Evolutionary conservation across 2,888 invertebrate species (phyloP), one percentile per base, ranked within the genome.

Genomic region (Phoenoteleia sp.): DNA sequence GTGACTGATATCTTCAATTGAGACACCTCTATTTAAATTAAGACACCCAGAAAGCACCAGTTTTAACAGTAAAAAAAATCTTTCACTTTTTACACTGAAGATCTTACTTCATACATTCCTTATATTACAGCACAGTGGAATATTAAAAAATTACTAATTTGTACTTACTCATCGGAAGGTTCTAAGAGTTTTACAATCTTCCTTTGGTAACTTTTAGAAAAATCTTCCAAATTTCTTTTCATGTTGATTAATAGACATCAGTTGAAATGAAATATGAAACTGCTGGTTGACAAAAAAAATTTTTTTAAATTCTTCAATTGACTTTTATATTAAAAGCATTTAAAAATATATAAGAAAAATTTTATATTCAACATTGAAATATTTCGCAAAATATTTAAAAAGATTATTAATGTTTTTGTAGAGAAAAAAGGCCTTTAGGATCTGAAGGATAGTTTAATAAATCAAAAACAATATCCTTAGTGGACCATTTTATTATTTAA

Each of bases 151-250:
- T 15, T 2, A 3, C 3, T 45, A 49, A 49, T 49, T 49, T 49
- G 4, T 49, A 49, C 47, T 49, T 19, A 49, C 47, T 49, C 47
- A 49, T 49, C 47, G 11, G 23, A 49, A 49, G 7, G 47, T 21
- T 19, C 23, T 49, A 49, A 19, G 1, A 19, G 23, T 49, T 21
- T 49, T 21, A 11, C 9, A 5, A 21, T 49, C 47, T 49, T 49
- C 47, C 47, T 49, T 49, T 49, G 47, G 9, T 49, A 49, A 21
- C 47, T 49, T 49, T 49, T 49, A 19, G 47, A 49, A 49, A 49
- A 49, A 21, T 49, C 47, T 11, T 6, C 13, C 47, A 49, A 49
- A 21, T 49, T 49, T 13, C 47, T 49, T 49, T 49, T 49, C 21
- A 49, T 49, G 47, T 49, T 49, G 47, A 21, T 49, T 11, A 49